Conservation (phyloP, 2,888 invertebrate species). For the Euproctis similis region DNA sequence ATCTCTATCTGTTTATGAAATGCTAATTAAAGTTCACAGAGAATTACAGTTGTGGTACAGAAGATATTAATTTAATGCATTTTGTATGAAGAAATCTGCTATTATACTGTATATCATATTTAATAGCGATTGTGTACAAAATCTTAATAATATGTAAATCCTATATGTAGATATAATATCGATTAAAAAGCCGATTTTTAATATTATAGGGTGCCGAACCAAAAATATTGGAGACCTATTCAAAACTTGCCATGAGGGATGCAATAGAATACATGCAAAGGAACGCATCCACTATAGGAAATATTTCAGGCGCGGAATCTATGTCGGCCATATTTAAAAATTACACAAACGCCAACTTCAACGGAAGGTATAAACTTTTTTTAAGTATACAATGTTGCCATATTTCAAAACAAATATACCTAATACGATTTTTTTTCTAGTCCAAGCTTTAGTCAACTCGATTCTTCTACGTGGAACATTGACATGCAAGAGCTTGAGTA, state of each 20-base stretch:
- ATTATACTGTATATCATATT: too few relatives aligned
- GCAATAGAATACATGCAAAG: conserved; percentile 94
- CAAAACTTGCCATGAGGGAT: conserved; percentile 94
- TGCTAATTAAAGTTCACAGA: too few relatives aligned
- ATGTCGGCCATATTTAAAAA: conserved; percentile 94
- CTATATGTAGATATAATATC: too few relatives aligned
- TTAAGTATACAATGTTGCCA: neutral
- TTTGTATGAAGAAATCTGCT: too few relatives aligned
- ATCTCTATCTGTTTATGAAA: too few relatives aligned
- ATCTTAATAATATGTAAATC: too few relatives aligned
- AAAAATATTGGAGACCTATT: conserved; percentile 95
- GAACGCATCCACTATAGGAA: conserved; percentile 90
- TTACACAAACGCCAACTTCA: conserved; percentile 88
- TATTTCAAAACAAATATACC: too few relatives aligned
- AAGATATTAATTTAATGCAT: too few relatives aligned
- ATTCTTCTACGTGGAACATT: conserved; percentile 90
- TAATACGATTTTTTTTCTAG: conserved; percentile 58
- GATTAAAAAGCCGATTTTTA: too few relatives aligned
- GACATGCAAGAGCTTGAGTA: conserved; percentile 96
- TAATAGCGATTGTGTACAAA: too few relatives aligned
- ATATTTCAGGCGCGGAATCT: conserved; percentile 91
- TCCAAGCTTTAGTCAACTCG: conserved; percentile 89
- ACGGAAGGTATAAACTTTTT: conserved; percentile 80
- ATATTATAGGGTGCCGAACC: conserved; percentile 84
- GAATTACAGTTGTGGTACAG: too few relatives aligned